A percentile compares a stretch with the other conserved stretches of the same genome.
Evolutionary conservation across 2,888 invertebrate species (phyloP).

Genomic region (Tipula unca): DNA sequence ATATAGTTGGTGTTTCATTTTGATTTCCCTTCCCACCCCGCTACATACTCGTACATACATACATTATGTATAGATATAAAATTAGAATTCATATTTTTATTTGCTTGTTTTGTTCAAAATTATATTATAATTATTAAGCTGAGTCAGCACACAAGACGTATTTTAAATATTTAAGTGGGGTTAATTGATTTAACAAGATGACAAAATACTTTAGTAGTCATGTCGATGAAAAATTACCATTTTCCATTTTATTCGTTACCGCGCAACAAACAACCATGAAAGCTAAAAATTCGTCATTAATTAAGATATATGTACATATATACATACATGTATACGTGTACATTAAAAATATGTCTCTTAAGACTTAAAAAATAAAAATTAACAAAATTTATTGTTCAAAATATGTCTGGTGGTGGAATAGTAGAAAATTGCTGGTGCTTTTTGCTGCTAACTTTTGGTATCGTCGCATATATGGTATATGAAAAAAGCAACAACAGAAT

Average conservation of each 20-base stretch:
- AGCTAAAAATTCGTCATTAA: background rate
- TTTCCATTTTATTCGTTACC: background rate
- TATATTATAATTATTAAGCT: no score
- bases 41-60: background rate
- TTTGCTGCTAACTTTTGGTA: background rate
- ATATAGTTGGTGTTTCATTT: background rate
- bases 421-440: background rate
- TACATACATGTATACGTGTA: background rate
- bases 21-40: background rate
- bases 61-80: background rate
- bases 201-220: background rate
- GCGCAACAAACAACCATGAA: background rate
- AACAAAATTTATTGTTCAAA: background rate
- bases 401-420: background rate
- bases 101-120: background rate
- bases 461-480: background rate
- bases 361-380: background rate
- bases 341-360: background rate
- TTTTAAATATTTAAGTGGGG: background rate
- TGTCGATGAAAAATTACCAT: background rate
- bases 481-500: background rate
- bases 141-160: background rate
- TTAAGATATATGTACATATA: background rate
- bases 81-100: background rate
- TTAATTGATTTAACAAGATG: background rate